Percentiles rank a stretch among this genome's conserved stretches.
These are phyloP conservation scores for Aulostomus chinensis DNA, from an alignment of 2,797 vertebrate genomes.

Conservation along the genomic window DNA sequence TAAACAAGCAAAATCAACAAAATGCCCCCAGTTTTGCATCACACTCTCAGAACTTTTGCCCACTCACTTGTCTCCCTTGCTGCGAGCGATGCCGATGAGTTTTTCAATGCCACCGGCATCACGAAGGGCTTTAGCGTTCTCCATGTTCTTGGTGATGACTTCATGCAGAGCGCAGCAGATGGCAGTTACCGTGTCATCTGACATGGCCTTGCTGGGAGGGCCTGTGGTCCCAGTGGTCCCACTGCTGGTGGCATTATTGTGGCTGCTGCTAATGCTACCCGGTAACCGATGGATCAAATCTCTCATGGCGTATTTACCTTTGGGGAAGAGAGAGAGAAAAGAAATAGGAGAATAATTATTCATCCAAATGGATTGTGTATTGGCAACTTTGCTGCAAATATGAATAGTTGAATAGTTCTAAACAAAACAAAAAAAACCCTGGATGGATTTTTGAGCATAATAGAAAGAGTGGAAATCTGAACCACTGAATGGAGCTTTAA, in stretches of 20 bases:
- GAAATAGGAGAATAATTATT: background rate
- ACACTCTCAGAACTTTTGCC: constrained; percentile 46
- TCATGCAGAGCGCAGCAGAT: constrained; percentile 98
- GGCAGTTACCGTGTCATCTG: constrained; percentile 96
- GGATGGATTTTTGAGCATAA: constrained; percentile 16
- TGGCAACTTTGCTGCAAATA: too few species aligned
- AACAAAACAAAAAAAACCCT: too few species aligned
- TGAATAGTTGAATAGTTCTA: too few species aligned
- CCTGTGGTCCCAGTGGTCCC: constrained; percentile 84
- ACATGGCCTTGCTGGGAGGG: constrained; percentile 93
- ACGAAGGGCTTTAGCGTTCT: constrained; percentile 98
- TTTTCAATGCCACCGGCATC: constrained; percentile 98
- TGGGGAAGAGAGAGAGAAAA: constrained; percentile 50
- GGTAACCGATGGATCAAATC: constrained; percentile 97
- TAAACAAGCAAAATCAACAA: background rate
- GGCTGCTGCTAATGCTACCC: constrained; percentile 87
- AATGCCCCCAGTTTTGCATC: background rate
- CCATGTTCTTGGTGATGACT: constrained; percentile 99
- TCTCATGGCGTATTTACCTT: constrained; percentile 99
- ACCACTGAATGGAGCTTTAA: background rate
- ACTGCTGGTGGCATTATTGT: constrained; percentile 81
- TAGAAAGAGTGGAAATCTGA: background rate
- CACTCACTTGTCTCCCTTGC: constrained; percentile 99
- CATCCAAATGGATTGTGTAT: too few species aligned
- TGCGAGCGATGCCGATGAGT: constrained; percentile 96